These are phyloP conservation scores for Tricholaema leucomelas DNA, from an alignment of 2,113 vertebrate genomes.

Conservation along the genomic window DNA sequence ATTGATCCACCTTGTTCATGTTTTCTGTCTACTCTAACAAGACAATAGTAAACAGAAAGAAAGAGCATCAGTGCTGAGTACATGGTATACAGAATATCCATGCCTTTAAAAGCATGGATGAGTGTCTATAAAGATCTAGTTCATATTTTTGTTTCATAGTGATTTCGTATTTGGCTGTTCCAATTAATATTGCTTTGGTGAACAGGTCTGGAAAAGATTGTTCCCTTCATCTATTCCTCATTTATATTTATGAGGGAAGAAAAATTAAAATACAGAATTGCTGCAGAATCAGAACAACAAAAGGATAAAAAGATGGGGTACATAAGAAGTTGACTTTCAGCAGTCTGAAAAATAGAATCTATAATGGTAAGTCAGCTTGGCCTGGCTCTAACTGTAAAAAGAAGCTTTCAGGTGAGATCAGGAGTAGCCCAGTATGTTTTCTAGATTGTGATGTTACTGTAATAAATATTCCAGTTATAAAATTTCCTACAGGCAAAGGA, in stretches of 20 bases:
- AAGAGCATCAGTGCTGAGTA: neutral
- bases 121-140: neutral
- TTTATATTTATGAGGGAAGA: neutral
- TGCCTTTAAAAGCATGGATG: neutral
- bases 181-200: neutral
- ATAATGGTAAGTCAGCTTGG: neutral
- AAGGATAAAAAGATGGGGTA: neutral
- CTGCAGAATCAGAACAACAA: neutral
- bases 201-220: neutral
- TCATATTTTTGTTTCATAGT: neutral
- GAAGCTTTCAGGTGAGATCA: neutral
- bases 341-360: neutral
- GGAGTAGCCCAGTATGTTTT: neutral
- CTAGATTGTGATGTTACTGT: neutral
- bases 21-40: neutral
- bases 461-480: neutral
- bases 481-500: neutral
- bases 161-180: neutral
- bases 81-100: neutral
- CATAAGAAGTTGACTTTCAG: neutral
- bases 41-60: neutral
- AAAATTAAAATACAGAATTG: neutral
- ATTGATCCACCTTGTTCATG: neutral
- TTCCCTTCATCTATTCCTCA: neutral
- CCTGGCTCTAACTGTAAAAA: neutral